phyloP scores from a whole-genome alignment of 2,888 invertebrate genomes.

The Ferdinandea cuprea region DNA sequence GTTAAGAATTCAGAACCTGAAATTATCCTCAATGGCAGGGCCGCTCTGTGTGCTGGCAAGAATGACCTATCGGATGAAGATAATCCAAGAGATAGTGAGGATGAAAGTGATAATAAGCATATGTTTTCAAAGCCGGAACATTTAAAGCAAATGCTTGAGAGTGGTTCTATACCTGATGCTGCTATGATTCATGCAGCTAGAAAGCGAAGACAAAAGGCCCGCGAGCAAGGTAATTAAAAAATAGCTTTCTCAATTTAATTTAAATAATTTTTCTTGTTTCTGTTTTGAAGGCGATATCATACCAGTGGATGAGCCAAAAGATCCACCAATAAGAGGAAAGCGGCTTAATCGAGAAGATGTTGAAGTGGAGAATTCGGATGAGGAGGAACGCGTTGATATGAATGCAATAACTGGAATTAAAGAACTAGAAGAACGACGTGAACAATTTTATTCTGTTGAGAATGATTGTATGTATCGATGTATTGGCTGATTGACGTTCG shows the following conservation, averaged over 20 bases:
- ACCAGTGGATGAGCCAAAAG: conserved; percentile 84
- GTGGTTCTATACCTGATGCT: conserved; percentile 98
- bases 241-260: not conserved
- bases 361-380: conserved; percentile 90
- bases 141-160: conserved; percentile 91
- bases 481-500: conserved; percentile 42
- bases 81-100: conserved; percentile 81
- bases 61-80: conserved; percentile 87
- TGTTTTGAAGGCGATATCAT: conserved; percentile 84
- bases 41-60: conserved; percentile 91
- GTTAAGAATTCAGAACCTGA: conserved; percentile 85
- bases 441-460: conserved; percentile 90
- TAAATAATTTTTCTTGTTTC: not conserved
- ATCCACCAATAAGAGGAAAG: conserved; percentile 83
- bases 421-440: conserved; percentile 89
- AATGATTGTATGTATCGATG: conserved; percentile 84
- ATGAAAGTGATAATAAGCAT: conserved; percentile 83
- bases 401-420: conserved; percentile 90
- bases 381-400: conserved; percentile 93
- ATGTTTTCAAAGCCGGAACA: conserved; percentile 87
- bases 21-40: conserved; percentile 90
- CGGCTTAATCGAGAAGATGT: conserved; percentile 92
- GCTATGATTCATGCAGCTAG: conserved; percentile 98
- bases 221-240: conserved; percentile 88
- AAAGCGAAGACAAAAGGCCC: conserved; percentile 96